Evolutionary conservation across 2,113 vertebrate genomes (phyloP).

Genomic region (Eptesicus fuscus): DNA sequence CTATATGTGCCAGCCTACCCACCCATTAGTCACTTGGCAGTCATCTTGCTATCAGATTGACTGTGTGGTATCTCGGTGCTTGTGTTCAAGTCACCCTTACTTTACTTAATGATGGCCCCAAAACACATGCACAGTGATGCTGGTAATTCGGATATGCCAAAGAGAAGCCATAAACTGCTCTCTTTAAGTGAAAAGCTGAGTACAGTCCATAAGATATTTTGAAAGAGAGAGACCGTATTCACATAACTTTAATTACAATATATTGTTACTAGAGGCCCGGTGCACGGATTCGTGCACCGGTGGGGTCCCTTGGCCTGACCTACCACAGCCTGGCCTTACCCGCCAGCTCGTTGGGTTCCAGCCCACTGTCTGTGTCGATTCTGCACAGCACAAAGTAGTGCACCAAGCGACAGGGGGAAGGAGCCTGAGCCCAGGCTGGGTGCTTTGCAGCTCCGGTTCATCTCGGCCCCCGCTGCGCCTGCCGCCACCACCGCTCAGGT

Average conservation of each 20-base stretch:
- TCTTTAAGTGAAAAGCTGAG: background rate
- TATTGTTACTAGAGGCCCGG: background rate
- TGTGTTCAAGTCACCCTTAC: background rate
- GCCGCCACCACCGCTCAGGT: too few relatives aligned
- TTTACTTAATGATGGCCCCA: background rate
- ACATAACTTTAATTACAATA: background rate
- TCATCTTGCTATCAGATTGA: background rate
- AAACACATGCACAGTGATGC: background rate
- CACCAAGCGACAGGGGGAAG: too few relatives aligned
- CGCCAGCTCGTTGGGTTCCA: too few relatives aligned
- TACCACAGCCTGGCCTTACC: too few relatives aligned
- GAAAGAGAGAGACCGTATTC: background rate
- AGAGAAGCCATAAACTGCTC: background rate
- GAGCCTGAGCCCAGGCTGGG: too few relatives aligned
- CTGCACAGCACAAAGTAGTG: too few relatives aligned
- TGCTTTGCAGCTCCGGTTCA: too few relatives aligned
- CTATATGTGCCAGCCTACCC: background rate
- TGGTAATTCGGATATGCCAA: background rate
- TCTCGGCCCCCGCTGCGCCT: too few relatives aligned
- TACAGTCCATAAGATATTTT: background rate
- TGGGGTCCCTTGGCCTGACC: too few relatives aligned
- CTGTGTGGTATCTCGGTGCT: background rate
- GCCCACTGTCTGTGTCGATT: too few relatives aligned
- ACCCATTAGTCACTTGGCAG: background rate
- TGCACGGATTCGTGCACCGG: too few relatives aligned